phyloP scores from a whole-genome alignment of 30 jellyfish, hydroid and myxozoan species.

The Calvadosia cruxmelitensis region DNA sequence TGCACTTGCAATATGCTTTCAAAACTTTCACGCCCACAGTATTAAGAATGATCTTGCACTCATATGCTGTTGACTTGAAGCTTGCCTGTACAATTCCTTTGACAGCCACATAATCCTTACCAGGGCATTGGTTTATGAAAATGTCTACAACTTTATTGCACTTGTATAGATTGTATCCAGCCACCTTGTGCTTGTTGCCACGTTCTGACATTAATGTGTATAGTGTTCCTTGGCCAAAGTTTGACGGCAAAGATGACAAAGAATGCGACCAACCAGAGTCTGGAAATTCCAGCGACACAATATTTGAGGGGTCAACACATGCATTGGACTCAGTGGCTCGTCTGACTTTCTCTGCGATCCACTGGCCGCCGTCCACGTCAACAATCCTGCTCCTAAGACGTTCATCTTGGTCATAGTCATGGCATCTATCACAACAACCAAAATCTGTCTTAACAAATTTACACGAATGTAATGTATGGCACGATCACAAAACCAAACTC shows the following conservation, averaged over 20 bases:
- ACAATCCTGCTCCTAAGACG: neutral
- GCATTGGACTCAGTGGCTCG: neutral
- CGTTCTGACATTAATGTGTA: neutral
- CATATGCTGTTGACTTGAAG: neutral
- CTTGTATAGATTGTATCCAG: neutral
- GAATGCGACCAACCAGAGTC: neutral
- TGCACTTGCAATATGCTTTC: neutral
- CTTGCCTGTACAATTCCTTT: neutral
- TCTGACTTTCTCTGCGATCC: neutral
- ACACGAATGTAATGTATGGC: no score
- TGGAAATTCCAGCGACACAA: neutral
- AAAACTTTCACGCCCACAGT: neutral
- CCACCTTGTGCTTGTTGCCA: neutral
- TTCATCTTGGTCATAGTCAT: neutral
- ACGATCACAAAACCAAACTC: no score
- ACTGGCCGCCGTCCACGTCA: neutral
- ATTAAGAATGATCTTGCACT: neutral
- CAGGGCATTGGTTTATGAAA: neutral
- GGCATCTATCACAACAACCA: no score
- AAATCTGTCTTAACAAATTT: no score
- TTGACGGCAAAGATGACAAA: neutral
- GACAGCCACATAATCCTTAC: neutral
- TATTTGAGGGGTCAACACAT: neutral
- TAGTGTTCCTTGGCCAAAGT: neutral
- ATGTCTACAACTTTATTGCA: neutral